Base-by-base conservation (phyloP, 2,888 invertebrate genomes). In the Aricia artaxerxes region DNA sequence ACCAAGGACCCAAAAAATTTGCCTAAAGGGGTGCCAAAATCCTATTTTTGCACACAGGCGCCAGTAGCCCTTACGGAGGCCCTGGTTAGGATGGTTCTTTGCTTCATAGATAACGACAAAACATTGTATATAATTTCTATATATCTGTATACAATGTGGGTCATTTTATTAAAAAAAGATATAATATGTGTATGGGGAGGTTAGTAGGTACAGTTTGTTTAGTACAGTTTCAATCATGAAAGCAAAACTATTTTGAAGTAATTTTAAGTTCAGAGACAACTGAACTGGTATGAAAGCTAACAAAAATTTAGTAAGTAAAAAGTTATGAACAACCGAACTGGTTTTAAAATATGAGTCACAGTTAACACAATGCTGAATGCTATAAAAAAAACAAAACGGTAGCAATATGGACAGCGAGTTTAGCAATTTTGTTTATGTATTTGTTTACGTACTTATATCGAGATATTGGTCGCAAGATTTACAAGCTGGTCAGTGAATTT, bases 381-480 rank as follows among this genome's bases (percentile, higher is more conserved):
- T 35, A 16, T 35, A 35, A 4, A 69, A 69, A 69, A 69, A 38
- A 69, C 2, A 69, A 69, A 69, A 69, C 13, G 35, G 69, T 5
- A 24, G 13, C 35, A 69, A 4, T 35, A 69, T 38, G 69, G 69
- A 38, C 69, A 31, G 64, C 31, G 11, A 64, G 31, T 64, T 64
- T 24, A 49, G 64, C 61, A 44, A 57, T 24, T 78, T 64, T 40
- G 78, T 78, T 40, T 60, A 40, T 78, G 78, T 40, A 57, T 40
- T 40, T 61, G 38, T 40, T 77, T 77, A 57, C 35, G 3, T 38
- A n/a, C 24, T 7, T 69, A 69, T 31, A 77, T 69, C 49, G 69
- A 69, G 31, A 9, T 31, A 38, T 38, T 69, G 35, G 13, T 5
- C 35, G 69, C 13, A 38, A 69, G 35, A 38, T 69, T 57, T 11